phyloP scores from a whole-genome alignment of 2,888 invertebrate species.

The Lepeophtheirus nordmannii region DNA sequence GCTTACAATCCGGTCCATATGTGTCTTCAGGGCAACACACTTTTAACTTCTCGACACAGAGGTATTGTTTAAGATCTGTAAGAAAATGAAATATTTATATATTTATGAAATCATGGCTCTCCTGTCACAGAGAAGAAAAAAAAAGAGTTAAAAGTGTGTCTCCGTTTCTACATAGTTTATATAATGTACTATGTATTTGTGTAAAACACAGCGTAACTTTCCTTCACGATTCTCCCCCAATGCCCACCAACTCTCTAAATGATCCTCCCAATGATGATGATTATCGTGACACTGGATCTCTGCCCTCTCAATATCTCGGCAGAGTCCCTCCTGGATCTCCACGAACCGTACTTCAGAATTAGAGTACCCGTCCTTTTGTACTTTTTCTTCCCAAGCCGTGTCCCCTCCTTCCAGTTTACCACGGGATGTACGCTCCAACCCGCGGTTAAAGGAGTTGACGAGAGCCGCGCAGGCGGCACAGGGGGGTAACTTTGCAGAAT shows the following conservation, averaged over 20 bases:
- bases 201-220: too few relatives aligned
- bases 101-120: too few relatives aligned
- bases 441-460: slow-evolving; percentile 59
- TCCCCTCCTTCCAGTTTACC: slow-evolving; percentile 85
- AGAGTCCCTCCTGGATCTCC: slow-evolving; percentile 76
- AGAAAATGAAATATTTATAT: too few relatives aligned
- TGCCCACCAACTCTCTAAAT: slow-evolving; percentile 20
- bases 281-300: slow-evolving; percentile 38
- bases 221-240: too few relatives aligned
- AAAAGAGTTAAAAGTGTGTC: too few relatives aligned
- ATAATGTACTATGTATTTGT: too few relatives aligned
- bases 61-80: slow-evolving; percentile 49
- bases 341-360: slow-evolving; percentile 74
- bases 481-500: slow-evolving; percentile 42
- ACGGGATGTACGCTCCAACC: slow-evolving; percentile 61
- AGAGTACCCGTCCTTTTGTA: slow-evolving; percentile 56
- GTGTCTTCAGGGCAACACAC: slow-evolving; percentile 71
- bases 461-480: slow-evolving; percentile 61
- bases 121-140: too few relatives aligned
- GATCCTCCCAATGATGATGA: slow-evolving; percentile 23
- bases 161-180: too few relatives aligned
- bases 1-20: slow-evolving; percentile 61
- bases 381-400: slow-evolving; percentile 81
- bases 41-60: slow-evolving; percentile 60
- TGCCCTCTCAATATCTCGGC: slow-evolving; percentile 54